A percentile compares a stretch with the other conserved stretches of the same genome.
Evolutionary conservation across 2,797 vertebrate species (phyloP).

Genomic region (Onychomys leucogaster): DNA sequence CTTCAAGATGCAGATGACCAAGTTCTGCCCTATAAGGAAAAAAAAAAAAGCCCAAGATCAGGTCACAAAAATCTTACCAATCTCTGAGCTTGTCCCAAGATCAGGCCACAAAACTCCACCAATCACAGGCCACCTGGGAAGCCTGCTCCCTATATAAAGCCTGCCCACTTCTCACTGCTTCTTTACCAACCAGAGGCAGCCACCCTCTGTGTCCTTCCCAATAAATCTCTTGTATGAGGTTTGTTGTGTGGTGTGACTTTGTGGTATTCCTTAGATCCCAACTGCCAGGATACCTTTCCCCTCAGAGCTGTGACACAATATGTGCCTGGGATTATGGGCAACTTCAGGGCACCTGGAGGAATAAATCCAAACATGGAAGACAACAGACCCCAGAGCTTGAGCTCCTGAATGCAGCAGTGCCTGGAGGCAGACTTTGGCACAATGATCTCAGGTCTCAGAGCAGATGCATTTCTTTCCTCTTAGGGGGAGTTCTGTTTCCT

Average conservation of each 20-base stretch:
- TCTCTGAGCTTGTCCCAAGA: not conserved
- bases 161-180: not conserved
- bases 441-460: not conserved
- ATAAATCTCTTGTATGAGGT: not conserved
- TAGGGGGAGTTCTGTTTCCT: not conserved
- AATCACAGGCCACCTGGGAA: not conserved
- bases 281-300: not conserved
- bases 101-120: not conserved
- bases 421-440: not conserved
- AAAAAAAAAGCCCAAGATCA: not conserved
- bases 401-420: not conserved
- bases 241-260: not conserved
- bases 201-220: not conserved
- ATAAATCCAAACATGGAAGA: not conserved
- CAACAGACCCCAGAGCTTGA: not conserved
- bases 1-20: not conserved
- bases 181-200: not conserved
- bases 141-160: not conserved
- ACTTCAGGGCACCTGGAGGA: not conserved
- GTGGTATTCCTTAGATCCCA: not conserved
- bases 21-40: not conserved
- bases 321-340: not conserved
- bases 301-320: not conserved
- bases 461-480: not conserved
- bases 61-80: not conserved